Base-by-base conservation (phyloP, 1,140 invertebrate species). In the Zaprionus inermis region DNA sequence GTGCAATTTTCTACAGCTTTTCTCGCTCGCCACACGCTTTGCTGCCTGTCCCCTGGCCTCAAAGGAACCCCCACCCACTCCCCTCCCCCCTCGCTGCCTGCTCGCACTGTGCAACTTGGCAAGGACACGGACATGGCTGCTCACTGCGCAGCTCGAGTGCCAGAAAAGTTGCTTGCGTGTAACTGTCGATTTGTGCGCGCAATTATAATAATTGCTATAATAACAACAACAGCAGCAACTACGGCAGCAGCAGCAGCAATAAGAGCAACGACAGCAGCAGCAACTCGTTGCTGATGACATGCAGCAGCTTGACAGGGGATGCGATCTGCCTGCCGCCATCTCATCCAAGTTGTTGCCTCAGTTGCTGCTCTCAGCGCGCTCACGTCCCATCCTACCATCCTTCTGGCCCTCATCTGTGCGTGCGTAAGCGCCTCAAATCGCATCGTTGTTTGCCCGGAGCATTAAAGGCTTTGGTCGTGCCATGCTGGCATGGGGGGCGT, bases 161-260 rank as follows among this genome's bases (percentile, higher is more conserved):
- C 52, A 32, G 57, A 61, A 70, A 74, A 70, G 49, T 72, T 70
- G 36, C 54, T 54, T 46, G 74, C 59, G 74, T 81, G 63, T 73
- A 83, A 83, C 83, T 88, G 84, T 83, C 84, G 84, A 88, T 88
- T 77, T 83, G 61, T 76, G 83, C 82, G 72, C 84, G 73, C 83
- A 88, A 88, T 88, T 88, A 88, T 88, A 66, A 88, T 88, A 88
- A 88, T 88, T 88, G 80, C 83, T 83, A 75, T 80, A 88, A 88
- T 88, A 86, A 70, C 60, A 89, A 80, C 61, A 86, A 66, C 71
- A 63, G 3, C 59, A 59, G 10, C 55, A 69, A n/a, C 57, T 54
- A 24, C 46, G 51, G 36, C 68, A 28, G 4, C 60, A 44, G 10
- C 32, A 28, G 18, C 63, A 54, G 12, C 51, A 69, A 11, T 10